Evolutionary conservation across 2,113 vertebrate genomes (phyloP).

Genomic region (Cygnus atratus): DNA sequence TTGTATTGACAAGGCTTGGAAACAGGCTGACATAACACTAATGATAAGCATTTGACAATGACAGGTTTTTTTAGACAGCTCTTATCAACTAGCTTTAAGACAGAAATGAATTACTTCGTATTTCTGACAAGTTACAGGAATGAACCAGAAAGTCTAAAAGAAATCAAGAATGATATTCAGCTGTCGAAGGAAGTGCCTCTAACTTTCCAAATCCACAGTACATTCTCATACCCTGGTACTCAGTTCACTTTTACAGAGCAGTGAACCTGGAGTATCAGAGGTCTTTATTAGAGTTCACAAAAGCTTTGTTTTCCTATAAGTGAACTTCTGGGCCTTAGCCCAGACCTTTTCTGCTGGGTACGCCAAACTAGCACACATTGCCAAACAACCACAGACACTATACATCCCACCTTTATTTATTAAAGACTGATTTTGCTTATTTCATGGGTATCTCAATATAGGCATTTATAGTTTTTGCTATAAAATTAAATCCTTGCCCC

Average conservation of each 20-base stretch:
- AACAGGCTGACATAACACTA: not conserved
- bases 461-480: not conserved
- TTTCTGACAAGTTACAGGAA: not conserved
- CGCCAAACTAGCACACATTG: not conserved
- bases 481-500: not conserved
- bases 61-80: not conserved
- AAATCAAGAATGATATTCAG: not conserved
- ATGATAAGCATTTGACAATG: not conserved
- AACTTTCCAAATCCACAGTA: not conserved
- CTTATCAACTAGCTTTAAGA: not conserved
- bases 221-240: not conserved
- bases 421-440: not conserved
- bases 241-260: not conserved
- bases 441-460: not conserved
- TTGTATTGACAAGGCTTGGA: conserved; percentile 29
- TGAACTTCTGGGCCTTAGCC: not conserved
- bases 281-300: not conserved
- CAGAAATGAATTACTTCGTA: accelerated
- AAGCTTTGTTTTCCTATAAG: not conserved
- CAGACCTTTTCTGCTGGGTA: not conserved
- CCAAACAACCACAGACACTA: not conserved
- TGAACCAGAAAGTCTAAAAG: not conserved
- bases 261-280: not conserved
- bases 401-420: not conserved
- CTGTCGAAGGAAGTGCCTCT: not conserved